Evolutionary conservation across 2,797 vertebrate genomes (phyloP).

Genomic region (Karalla daura): DNA sequence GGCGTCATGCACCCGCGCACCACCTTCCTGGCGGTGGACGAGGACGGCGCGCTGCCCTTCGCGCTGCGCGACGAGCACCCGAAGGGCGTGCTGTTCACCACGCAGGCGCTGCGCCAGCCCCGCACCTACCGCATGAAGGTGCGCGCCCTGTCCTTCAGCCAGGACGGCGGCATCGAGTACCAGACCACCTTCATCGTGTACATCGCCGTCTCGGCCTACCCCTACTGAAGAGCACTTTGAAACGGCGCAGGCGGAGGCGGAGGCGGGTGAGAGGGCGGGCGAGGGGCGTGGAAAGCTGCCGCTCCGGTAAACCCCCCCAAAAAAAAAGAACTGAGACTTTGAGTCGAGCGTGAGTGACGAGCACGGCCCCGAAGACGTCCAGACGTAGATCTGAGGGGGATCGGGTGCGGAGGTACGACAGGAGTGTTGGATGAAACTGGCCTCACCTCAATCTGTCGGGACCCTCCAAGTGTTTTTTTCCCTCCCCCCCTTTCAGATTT

Average conservation of each 20-base stretch:
- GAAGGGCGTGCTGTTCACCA: conserved; percentile 96
- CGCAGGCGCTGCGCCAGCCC: conserved; percentile 84
- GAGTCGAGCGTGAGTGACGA: conserved; percentile 42
- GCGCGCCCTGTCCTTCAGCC: conserved; percentile 90
- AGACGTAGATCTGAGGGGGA: conserved; percentile 38
- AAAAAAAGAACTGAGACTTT: conserved; percentile 41
- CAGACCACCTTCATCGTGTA: conserved; percentile 98
- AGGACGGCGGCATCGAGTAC: conserved; percentile 90
- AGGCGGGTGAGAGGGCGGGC: conserved; percentile 18
- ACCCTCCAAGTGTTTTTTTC: conserved; percentile 6
- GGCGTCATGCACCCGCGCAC: conserved; percentile 95
- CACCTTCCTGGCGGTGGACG: conserved; percentile 88
- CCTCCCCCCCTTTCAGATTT: conserved; percentile 30
- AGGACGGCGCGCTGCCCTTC: conserved; percentile 88
- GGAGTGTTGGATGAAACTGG: conserved; percentile 35
- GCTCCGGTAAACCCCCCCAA: conserved; percentile 64
- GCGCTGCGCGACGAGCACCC: conserved; percentile 93
- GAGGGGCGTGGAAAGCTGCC: conserved; percentile 52
- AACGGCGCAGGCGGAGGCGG: conserved; percentile 11
- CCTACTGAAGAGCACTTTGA: conserved; percentile 90
- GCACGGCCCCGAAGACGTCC: conserved; percentile 29
- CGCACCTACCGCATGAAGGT: conserved; percentile 95
- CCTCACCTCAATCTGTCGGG: conserved; percentile 22
- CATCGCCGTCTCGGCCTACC: conserved; percentile 95
- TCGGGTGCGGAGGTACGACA: conserved; percentile 16